These are phyloP conservation scores for Drosophila pachea DNA, from an alignment of 1,140 invertebrate species.

Conservation along the genomic window DNA sequence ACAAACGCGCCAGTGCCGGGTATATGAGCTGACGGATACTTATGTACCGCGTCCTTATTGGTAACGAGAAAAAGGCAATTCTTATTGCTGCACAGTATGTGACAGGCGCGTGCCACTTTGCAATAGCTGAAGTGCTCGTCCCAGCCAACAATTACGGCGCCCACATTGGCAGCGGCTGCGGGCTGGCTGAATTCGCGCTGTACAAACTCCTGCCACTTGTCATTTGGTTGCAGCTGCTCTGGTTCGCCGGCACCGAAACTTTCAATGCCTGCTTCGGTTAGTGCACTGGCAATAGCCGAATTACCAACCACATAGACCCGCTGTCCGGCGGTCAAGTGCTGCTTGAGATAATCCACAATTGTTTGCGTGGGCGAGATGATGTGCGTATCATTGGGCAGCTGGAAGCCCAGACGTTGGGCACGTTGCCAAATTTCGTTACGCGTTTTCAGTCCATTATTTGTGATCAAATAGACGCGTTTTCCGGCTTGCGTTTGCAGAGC, in stretches of 20 bases:
- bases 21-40: conserved; percentile 56
- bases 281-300: conserved; percentile 87
- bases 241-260: conserved; percentile 85
- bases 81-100: conserved; percentile 83
- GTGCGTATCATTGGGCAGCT: conserved; percentile 85
- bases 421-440: conserved; percentile 89
- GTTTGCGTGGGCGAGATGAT: conserved; percentile 92
- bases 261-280: conserved; percentile 88
- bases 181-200: conserved; percentile 65
- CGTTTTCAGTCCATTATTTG: conserved; percentile 96
- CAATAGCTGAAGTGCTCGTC: conserved; percentile 93
- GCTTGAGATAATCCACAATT: conserved; percentile 88
- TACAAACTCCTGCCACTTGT: conserved; percentile 61
- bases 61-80: conserved; percentile 91
- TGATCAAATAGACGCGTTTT: conserved; percentile 93
- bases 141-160: conserved; percentile 95
- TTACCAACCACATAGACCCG: conserved; percentile 92
- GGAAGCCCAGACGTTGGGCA: conserved; percentile 86
- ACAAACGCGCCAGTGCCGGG: conserved; percentile 92
- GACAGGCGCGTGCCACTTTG: conserved; percentile 93
- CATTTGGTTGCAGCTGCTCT: conserved; percentile 35
- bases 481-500: conserved; percentile 83
- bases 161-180: conserved; percentile 84
- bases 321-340: conserved; percentile 81
- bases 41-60: conserved; percentile 89